Evolutionary conservation across 1,140 invertebrate genomes (phyloP).

Genomic region (Drosophila auraria): DNA sequence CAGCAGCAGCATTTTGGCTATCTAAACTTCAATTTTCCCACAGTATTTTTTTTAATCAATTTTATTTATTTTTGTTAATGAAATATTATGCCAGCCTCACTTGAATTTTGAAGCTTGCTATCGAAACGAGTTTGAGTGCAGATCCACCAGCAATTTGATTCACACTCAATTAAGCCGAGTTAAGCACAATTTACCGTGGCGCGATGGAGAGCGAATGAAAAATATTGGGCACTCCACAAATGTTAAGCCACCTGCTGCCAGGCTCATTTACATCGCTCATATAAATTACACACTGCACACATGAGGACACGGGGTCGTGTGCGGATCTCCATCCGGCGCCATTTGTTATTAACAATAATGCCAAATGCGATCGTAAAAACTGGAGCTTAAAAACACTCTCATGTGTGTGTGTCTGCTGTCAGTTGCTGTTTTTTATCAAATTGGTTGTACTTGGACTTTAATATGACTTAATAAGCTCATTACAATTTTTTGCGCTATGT

Average conservation of each 20-base stretch:
- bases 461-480: conserved; percentile 77
- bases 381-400: conserved; percentile 49
- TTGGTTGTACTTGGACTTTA: conserved; percentile 81
- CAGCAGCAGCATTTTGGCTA: background rate
- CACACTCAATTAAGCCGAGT: conserved; percentile 36
- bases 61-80: background rate
- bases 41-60: background rate
- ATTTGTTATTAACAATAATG: conserved; percentile 78
- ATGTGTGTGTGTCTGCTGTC: conserved; percentile 42
- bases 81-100: background rate
- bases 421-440: conserved; percentile 76
- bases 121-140: conserved; percentile 5
- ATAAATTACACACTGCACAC: conserved; percentile 37
- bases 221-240: conserved; percentile 25
- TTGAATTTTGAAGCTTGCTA: conserved; percentile 17
- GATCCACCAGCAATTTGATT: conserved; percentile 20
- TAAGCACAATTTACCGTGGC: conserved; percentile 38
- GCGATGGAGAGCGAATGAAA: conserved; percentile 19
- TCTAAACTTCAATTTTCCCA: background rate
- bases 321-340: conserved; percentile 36
- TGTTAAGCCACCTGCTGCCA: conserved; percentile 56
- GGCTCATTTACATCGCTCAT: conserved; percentile 49
- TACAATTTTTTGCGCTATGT: conserved; percentile 47
- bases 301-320: background rate
- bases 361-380: conserved; percentile 63